Conservation (phyloP, 2,113 vertebrate genomes). For the Sebastes fasciatus region DNA sequence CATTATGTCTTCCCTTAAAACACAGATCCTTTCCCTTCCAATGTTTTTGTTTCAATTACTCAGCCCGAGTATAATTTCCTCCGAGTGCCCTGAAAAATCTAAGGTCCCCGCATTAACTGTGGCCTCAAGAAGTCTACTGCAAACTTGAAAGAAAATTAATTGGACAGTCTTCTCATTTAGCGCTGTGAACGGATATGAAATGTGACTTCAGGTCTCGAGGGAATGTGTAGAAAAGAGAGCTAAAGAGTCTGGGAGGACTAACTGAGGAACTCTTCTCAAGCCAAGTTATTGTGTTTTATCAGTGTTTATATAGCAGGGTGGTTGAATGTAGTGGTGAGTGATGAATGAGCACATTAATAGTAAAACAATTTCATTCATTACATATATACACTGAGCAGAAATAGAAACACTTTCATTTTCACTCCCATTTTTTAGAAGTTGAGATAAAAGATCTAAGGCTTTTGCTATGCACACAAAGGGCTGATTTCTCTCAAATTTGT, state of each 20-base stretch:
- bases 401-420: too few species aligned
- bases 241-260: constrained; percentile 33
- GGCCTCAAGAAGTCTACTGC: constrained; percentile 51
- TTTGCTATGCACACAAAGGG: too few species aligned
- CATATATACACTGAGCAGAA: background rate
- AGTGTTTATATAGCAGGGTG: constrained; percentile 39
- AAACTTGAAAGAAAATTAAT: constrained; percentile 47
- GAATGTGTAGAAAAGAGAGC: constrained; percentile 16
- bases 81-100: constrained; percentile 43
- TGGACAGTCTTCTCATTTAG: constrained; percentile 30
- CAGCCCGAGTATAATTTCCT: constrained; percentile 72
- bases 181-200: constrained; percentile 49
- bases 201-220: constrained; percentile 31
- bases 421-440: too few species aligned
- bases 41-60: constrained; percentile 75
- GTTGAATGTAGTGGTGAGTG: constrained; percentile 1
- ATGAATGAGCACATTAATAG: constrained; percentile 24
- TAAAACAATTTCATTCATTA: background rate
- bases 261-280: constrained; percentile 18
- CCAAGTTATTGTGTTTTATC: constrained; percentile 44
- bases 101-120: constrained; percentile 41
- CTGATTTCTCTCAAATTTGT: too few species aligned
- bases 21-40: constrained; percentile 58
- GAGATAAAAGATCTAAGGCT: too few species aligned
- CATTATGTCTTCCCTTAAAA: constrained; percentile 64